Evolutionary conservation across 1,140 invertebrate species (phyloP), one percentile per base, ranked within the genome.

Genomic region (Hylaeus volcanicus): DNA sequence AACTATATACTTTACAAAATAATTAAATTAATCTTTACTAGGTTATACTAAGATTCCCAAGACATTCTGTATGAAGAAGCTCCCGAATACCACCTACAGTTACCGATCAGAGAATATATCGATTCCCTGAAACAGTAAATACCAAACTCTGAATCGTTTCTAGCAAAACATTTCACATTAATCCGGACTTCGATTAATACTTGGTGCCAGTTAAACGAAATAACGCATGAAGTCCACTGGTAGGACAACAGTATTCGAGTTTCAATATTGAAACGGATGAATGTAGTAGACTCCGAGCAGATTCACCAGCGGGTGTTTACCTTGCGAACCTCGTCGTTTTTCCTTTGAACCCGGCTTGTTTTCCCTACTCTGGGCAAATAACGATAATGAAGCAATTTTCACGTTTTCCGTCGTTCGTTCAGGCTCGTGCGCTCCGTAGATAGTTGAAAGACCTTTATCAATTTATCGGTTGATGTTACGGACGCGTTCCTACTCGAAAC

Each of bases 311-410:
- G n/a, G 9, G 1, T 26, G 45, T 68, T 53, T 51, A 51, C 65
- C 5, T 3, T 37, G 14, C n/a, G 37, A 68, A 51, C 65, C 9
- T 45, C 45, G n/a, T 26, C 45, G n/a, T 45, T 68, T 68, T 68
- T 51, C 45, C 65, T 37, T 37, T 37, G 45, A 51, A 14, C 45
- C 2, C 43, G 5, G 2, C 3, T 26, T n/a, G n/a, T 68, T 51
- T 68, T 53, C 45, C n/a, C 5, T 1, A n/a, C 6, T 11, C 65
- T 48, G 43, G 53, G 48, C 53, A 68, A 68, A 68, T 68, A 51
- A 68, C n/a, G 45, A 51, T 68, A 68, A 51, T 51, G n/a, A 53
- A 68, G 45, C n/a, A 68, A 37, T 68, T 51, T 37, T 51, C 8
- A 26, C 45, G 65, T 68, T 68, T 60, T 26, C 58, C 2, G n/a